These are phyloP conservation scores for Paracyprichromis sp. DNA, from an alignment of 2,113 vertebrate species.

Conservation along the genomic window DNA sequence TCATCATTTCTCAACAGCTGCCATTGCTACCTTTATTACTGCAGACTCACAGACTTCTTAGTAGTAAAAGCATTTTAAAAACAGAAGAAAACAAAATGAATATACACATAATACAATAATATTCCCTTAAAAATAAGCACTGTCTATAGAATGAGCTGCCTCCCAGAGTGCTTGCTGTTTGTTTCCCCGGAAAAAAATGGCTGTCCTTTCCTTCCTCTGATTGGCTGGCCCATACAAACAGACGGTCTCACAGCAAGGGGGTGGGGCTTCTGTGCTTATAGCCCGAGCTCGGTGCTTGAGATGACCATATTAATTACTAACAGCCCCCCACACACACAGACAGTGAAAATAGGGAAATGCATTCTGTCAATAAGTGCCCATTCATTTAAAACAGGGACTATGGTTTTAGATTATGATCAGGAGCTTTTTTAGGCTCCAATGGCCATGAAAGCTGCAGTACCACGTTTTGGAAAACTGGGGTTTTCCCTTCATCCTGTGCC, in stretches of 20 bases:
- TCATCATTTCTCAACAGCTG: neutral
- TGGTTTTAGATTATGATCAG: neutral
- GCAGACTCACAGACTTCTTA: neutral
- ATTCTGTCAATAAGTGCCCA: neutral
- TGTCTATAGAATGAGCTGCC: neutral
- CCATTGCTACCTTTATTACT: neutral
- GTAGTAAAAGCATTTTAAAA: neutral
- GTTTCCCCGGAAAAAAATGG: neutral
- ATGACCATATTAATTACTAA: neutral
- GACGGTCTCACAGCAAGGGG: neutral
- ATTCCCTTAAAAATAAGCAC: neutral
- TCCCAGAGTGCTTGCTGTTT: neutral
- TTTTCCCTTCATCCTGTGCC: neutral
- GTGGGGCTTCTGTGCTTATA: neutral
- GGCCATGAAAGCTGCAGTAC: neutral
- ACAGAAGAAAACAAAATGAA: neutral
- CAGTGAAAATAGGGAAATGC: neutral
- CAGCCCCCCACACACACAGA: fast-evolving
- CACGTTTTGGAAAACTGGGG: neutral
- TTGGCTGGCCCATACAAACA: neutral
- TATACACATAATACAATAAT: neutral
- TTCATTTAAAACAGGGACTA: neutral
- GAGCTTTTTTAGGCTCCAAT: neutral
- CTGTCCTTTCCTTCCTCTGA: neutral
- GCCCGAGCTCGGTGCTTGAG: neutral